phyloP scores from a whole-genome alignment of 2,797 vertebrate genomes.

The Cyclura pinguis region DNA sequence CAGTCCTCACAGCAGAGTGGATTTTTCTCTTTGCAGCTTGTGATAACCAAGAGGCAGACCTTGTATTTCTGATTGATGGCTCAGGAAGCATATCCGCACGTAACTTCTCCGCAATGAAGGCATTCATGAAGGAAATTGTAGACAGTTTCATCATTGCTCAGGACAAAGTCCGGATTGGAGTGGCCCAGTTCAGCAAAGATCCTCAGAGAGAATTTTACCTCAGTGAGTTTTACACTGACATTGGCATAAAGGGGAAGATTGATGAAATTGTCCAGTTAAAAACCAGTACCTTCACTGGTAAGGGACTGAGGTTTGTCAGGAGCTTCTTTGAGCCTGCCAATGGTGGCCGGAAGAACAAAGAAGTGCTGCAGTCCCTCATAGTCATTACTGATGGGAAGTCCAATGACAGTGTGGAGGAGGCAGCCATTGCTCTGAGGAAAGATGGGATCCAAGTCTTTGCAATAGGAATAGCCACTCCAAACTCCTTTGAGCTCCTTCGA shows the following conservation, averaged over 20 bases:
- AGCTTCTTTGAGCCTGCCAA: slow-evolving; percentile 77
- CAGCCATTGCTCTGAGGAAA: slow-evolving; percentile 73
- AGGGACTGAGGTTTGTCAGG: slow-evolving; percentile 74
- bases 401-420: slow-evolving; percentile 72
- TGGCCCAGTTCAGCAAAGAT: slow-evolving; percentile 83
- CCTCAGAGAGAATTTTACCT: slow-evolving; percentile 82
- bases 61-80: slow-evolving; percentile 87
- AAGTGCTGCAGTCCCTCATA: slow-evolving; percentile 83
- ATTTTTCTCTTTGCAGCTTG: slow-evolving; percentile 77
- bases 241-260: slow-evolving; percentile 71
- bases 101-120: slow-evolving; percentile 82
- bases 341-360: slow-evolving; percentile 74
- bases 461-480: slow-evolving; percentile 79
- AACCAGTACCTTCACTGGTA: slow-evolving; percentile 75
- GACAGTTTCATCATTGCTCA: slow-evolving; percentile 75
- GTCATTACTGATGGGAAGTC: slow-evolving; percentile 86
- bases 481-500: slow-evolving; percentile 78
- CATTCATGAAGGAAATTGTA: slow-evolving; percentile 79
- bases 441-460: slow-evolving; percentile 80
- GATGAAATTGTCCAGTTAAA: slow-evolving; percentile 63
- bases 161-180: slow-evolving; percentile 78
- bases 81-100: slow-evolving; percentile 76
- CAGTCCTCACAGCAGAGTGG: background rate
- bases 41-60: slow-evolving; percentile 78
- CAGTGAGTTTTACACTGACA: slow-evolving; percentile 62